These are phyloP conservation scores for Poecile atricapillus DNA, from an alignment of 2,113 vertebrate species.

Conservation along the genomic window DNA sequence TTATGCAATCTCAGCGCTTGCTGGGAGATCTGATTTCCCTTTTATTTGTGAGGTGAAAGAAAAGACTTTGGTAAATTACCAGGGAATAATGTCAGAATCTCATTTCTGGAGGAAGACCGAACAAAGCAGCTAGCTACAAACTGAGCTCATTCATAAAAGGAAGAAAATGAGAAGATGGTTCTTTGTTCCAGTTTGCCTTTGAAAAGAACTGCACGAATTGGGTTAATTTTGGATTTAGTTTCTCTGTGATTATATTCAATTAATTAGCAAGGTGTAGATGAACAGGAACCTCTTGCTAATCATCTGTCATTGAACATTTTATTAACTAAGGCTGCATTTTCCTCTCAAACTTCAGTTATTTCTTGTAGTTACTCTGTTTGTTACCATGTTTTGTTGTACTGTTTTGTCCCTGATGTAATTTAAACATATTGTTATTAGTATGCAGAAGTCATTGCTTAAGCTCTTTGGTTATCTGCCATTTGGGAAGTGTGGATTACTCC, in stretches of 20 bases:
- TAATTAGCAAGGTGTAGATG: neutral
- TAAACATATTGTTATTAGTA: neutral
- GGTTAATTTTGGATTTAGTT: neutral
- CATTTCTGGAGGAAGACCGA: neutral
- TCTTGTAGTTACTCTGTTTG: neutral
- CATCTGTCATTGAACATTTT: neutral
- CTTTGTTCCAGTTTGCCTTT: neutral
- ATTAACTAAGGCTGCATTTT: neutral
- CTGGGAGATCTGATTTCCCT: neutral
- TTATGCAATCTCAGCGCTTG: neutral
- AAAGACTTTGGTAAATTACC: neutral
- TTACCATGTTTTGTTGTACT: neutral
- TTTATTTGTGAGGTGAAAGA: neutral
- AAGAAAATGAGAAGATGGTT: neutral
- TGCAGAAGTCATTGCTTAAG: neutral
- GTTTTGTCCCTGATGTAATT: neutral
- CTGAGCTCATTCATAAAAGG: neutral
- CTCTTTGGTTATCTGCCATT: neutral
- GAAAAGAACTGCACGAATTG: neutral
- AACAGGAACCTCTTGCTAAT: neutral
- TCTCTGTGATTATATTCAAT: neutral
- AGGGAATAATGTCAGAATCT: neutral
- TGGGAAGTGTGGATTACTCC: neutral
- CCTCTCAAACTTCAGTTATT: neutral
- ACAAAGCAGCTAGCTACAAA: neutral